Conservation (phyloP, 2,888 invertebrate species). For the Polyommatus iphigenia region DNA sequence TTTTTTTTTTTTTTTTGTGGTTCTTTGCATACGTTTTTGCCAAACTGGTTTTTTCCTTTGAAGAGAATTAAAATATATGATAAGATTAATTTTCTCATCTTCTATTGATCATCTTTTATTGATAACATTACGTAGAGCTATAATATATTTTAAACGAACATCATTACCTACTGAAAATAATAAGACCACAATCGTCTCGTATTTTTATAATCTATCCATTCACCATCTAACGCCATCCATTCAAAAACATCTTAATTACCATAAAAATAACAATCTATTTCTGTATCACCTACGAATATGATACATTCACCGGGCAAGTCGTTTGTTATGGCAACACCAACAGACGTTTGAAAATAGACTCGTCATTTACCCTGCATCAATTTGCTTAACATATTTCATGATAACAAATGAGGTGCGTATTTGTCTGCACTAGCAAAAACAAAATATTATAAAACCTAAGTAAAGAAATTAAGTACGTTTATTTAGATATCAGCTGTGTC, state of each 20-base stretch:
- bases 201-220: neutral
- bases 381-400: slow-evolving; percentile 47
- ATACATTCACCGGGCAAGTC: slow-evolving; percentile 48
- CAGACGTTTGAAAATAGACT: slow-evolving; percentile 50
- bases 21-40: neutral
- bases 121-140: neutral
- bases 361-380: slow-evolving; percentile 55
- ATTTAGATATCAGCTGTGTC: too few relatives aligned
- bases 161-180: neutral
- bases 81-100: neutral
- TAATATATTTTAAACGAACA: neutral
- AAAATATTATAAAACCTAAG: neutral
- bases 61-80: neutral
- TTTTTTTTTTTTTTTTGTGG: neutral
- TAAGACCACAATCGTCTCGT: too few relatives aligned
- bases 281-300: slow-evolving; percentile 35
- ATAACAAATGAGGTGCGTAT: slow-evolving; percentile 29
- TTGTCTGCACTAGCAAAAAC: neutral
- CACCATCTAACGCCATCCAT: neutral
- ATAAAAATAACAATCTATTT: slow-evolving; percentile 9
- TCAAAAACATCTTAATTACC: neutral
- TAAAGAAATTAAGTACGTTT: neutral
- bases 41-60: neutral
- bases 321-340: slow-evolving; percentile 58
- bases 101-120: too few relatives aligned